A percentile compares a stretch with the other conserved stretches of the same genome.
These are phyloP conservation scores for Ginglymostoma cirratum DNA, from an alignment of 2,113 vertebrate genomes.

Conservation along the genomic window DNA sequence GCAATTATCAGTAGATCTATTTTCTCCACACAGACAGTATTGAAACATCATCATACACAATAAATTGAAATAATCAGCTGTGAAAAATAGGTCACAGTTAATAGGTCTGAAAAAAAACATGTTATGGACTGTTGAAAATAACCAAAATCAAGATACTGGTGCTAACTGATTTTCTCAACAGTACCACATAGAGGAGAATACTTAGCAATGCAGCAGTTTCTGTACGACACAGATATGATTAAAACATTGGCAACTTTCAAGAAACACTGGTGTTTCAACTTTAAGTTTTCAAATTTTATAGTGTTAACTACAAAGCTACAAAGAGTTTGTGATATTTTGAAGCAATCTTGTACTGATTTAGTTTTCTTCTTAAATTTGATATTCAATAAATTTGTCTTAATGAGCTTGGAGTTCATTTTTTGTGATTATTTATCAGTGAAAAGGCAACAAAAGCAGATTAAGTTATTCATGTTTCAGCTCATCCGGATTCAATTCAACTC, in stretches of 20 bases:
- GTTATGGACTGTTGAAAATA: neutral
- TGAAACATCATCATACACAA: neutral
- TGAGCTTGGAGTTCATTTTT: neutral
- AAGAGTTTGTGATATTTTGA: neutral
- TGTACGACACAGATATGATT: neutral
- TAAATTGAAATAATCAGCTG: too few species aligned
- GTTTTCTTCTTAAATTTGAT: conserved; percentile 7
- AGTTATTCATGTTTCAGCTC: conserved; percentile 5
- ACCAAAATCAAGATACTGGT: neutral
- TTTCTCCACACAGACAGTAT: too few species aligned
- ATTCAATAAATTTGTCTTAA: conserved; percentile 32
- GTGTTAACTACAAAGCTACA: neutral
- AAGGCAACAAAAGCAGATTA: neutral
- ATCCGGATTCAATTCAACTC: neutral
- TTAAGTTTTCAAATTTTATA: neutral
- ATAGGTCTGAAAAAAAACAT: neutral
- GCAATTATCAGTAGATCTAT: too few species aligned
- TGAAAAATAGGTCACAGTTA: neutral
- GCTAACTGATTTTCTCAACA: neutral
- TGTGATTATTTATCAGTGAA: conserved; percentile 13
- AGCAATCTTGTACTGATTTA: neutral
- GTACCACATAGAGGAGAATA: neutral
- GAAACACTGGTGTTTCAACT: conserved; percentile 23
- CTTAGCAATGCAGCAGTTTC: neutral
- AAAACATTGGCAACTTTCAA: neutral